Percentiles rank a stretch among this genome's conserved stretches.
Evolutionary conservation across 2,888 invertebrate genomes (phyloP).

Genomic region (Calliphora vomitoria): DNA sequence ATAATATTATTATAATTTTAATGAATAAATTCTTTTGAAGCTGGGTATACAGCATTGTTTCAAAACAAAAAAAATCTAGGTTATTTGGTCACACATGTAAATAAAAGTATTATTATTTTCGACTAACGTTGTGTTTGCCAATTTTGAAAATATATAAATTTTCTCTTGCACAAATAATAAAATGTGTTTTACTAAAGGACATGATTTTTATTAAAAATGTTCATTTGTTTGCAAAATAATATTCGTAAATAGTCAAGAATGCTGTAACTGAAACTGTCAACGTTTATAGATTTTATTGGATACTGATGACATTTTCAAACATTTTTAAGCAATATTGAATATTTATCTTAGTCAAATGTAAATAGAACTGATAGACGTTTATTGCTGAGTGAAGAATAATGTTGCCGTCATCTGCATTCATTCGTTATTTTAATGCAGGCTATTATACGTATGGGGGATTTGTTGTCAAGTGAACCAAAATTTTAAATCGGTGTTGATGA

Average conservation of each 20-base stretch:
- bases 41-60: too few species aligned
- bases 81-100: slow-evolving; percentile 66
- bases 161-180: slow-evolving; percentile 17
- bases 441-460: not conserved
- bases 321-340: not conserved
- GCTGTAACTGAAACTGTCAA: not conserved
- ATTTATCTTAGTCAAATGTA: not conserved
- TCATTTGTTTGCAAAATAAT: slow-evolving; percentile 17
- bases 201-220: slow-evolving; percentile 13
- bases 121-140: slow-evolving; percentile 60
- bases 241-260: not conserved
- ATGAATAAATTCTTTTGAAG: too few species aligned
- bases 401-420: not conserved
- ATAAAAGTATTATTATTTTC: slow-evolving; percentile 55
- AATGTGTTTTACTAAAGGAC: slow-evolving; percentile 1
- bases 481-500: too few species aligned
- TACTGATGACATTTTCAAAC: not conserved
- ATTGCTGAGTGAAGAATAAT: not conserved
- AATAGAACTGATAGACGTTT: not conserved
- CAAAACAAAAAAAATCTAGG: slow-evolving; percentile 26
- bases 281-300: slow-evolving; percentile 3
- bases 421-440: not conserved
- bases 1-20: too few species aligned
- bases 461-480: too few species aligned
- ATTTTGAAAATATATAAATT: slow-evolving; percentile 43